Base-by-base conservation (phyloP, 1,140 invertebrate genomes). In the Cyphomyrmex costatus region DNA sequence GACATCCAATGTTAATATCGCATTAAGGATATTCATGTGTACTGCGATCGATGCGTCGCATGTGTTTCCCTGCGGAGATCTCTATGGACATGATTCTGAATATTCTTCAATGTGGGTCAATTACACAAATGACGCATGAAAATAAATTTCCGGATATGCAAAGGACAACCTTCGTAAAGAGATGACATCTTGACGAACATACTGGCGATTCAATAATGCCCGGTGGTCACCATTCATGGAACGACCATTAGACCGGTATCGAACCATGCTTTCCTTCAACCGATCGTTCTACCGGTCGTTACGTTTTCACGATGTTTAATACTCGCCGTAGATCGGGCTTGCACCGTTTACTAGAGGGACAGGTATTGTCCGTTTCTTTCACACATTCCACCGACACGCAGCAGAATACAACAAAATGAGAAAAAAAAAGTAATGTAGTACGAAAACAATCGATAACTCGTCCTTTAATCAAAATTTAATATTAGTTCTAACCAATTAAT, bases 281-380 rank as follows among this genome's bases (percentile, higher is more conserved):
- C 46, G 33, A 89, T 42, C 36, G 8, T 8, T 49, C 46, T 12
- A 14, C 2, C 4, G n/a, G 2, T 60, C 84, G 71, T 89, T 78
- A 65, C 73, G 65, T 82, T 71, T 49, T 53, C 10, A n/a, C 36
- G 46, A 51, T 30, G 21, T 77, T 90, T 83, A 78, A 88, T 90
- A 84, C 58, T 66, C 65, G n/a, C n/a, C n/a, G 60, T 63, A 19
- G n/a, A 27, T 86, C 71, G 33, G 8, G 66, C 58, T 87, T n/a
- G 19, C 12, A 19, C 19, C 70, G 61, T 80, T 90, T 80, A 63
- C 14, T 51, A 73, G 66, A 30, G 74, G 53, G 16, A 53, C 19
- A 51, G 36, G 36, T 53, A 73, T 46, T 16, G 21, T 42, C 16
- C 16, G 19, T 61, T 24, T 60, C 14, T 30, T 36, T 73, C 33